Evolutionary conservation across 92 coral and sea anemone species (phyloP).

Genomic region (Heteractis magnifica): DNA sequence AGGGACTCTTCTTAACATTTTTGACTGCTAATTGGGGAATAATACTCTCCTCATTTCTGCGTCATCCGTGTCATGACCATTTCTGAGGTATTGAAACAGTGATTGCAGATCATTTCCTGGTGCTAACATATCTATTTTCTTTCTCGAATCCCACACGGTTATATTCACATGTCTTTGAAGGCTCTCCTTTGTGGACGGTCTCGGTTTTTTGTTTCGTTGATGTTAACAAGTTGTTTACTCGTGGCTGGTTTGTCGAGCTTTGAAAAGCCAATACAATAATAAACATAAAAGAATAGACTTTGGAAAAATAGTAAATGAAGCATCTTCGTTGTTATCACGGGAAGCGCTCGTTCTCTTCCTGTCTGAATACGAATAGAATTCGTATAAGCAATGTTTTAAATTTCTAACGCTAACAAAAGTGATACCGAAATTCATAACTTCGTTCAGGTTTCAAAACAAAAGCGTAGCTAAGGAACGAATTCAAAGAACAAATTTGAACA

Average conservation of each 20-base stretch:
- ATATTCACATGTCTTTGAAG: constrained; percentile 11
- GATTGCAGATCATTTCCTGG: constrained; percentile 56
- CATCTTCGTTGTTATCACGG: neutral
- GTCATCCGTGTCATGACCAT: constrained; percentile 32
- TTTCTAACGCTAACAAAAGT: no score
- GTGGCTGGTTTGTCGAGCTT: neutral
- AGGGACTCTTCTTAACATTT: constrained; percentile 38
- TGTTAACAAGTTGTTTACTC: constrained; percentile 9
- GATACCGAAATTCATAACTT: no score
- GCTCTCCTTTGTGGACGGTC: neutral
- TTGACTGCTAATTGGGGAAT: constrained; percentile 52
- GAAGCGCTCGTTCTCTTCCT: neutral
- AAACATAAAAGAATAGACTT: neutral
- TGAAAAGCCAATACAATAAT: neutral
- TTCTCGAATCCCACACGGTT: constrained; percentile 13
- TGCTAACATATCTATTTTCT: constrained; percentile 21
- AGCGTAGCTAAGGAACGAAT: neutral
- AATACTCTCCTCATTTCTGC: constrained; percentile 26
- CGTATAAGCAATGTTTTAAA: neutral
- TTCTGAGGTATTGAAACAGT: constrained; percentile 41
- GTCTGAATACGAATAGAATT: neutral
- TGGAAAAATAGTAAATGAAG: neutral
- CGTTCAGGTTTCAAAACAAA: neutral
- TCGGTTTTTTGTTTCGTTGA: neutral
- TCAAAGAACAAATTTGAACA: neutral